Conservation (phyloP, 2,113 vertebrate genomes). For the Ceyx cyanopectus region DNA sequence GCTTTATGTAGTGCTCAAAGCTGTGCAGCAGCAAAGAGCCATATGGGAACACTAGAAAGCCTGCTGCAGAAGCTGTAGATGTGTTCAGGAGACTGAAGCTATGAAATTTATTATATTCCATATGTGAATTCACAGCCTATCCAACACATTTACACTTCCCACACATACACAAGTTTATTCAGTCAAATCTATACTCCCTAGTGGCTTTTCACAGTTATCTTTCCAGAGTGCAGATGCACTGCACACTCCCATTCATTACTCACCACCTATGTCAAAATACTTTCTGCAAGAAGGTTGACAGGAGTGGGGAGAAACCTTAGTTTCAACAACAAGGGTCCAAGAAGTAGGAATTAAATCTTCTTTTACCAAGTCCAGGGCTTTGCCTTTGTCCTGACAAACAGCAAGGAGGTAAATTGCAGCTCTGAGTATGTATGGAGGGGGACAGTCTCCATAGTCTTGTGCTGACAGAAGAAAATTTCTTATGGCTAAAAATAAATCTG, state of each 20-base stretch:
- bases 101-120: slow-evolving; percentile 10
- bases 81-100: background rate
- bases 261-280: background rate
- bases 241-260: background rate
- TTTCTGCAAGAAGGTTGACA: background rate
- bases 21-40: slow-evolving; percentile 35
- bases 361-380: slow-evolving; percentile 81
- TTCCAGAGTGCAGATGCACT: background rate
- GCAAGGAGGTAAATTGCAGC: slow-evolving; percentile 89
- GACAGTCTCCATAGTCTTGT: slow-evolving; percentile 77
- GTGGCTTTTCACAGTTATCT: slow-evolving; percentile 34
- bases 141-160: slow-evolving; percentile 50
- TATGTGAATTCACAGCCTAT: slow-evolving; percentile 38
- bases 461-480: slow-evolving; percentile 81
- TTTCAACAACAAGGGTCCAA: background rate
- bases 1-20: slow-evolving; percentile 39
- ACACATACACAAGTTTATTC: slow-evolving; percentile 32
- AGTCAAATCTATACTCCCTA: slow-evolving; percentile 7
- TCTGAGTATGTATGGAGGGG: slow-evolving; percentile 77
- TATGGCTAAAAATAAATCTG: slow-evolving; percentile 83
- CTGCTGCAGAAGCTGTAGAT: slow-evolving; percentile 35
- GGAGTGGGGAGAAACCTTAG: background rate
- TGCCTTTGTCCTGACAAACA: slow-evolving; percentile 82
- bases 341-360: background rate
- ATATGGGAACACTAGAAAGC: slow-evolving; percentile 41